A percentile compares a stretch with the other conserved stretches of the same genome.
phyloP scores from a whole-genome alignment of 2,888 invertebrate genomes.

The Drosophila neotestacea region DNA sequence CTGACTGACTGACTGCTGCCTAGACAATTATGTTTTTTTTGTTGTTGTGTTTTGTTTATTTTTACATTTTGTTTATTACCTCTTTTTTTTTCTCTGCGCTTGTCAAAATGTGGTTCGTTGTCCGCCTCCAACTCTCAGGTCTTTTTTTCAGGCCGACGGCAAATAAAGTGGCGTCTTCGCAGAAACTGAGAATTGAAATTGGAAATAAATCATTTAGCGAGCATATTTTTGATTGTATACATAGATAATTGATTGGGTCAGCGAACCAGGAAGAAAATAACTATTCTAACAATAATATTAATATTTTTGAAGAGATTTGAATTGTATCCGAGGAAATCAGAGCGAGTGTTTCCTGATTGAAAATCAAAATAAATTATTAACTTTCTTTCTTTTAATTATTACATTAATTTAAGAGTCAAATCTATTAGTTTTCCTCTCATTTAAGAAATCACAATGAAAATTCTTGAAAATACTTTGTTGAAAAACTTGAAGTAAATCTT shows the following conservation, averaged over 20 bases:
- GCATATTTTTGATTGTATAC: background rate
- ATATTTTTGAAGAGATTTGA: background rate
- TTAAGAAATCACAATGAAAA: too few species aligned
- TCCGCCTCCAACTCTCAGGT: constrained; percentile 17
- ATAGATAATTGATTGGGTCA: constrained; percentile 19
- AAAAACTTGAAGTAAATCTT: background rate
- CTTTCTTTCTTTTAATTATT: too few species aligned
- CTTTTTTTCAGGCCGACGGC: constrained; percentile 44
- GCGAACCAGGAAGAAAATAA: constrained; percentile 16
- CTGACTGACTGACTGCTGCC: constrained; percentile 24
- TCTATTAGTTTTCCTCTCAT: too few species aligned
- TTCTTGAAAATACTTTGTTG: too few species aligned
- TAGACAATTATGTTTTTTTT: constrained; percentile 37
- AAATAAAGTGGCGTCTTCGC: constrained; percentile 23
- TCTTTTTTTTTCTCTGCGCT: constrained; percentile 6
- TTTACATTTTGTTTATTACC: constrained; percentile 7
- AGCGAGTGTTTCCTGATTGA: too few species aligned
- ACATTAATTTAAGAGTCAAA: too few species aligned
- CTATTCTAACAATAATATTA: background rate
- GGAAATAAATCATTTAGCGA: constrained; percentile 14
- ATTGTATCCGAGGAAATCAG: too few species aligned
- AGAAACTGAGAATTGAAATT: constrained; percentile 9
- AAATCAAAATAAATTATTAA: too few species aligned
- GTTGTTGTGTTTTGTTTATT: constrained; percentile 35
- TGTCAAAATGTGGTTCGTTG: constrained; percentile 21